Base-by-base conservation (phyloP, 2,113 vertebrate genomes). In the Oreochromis niloticus region DNA sequence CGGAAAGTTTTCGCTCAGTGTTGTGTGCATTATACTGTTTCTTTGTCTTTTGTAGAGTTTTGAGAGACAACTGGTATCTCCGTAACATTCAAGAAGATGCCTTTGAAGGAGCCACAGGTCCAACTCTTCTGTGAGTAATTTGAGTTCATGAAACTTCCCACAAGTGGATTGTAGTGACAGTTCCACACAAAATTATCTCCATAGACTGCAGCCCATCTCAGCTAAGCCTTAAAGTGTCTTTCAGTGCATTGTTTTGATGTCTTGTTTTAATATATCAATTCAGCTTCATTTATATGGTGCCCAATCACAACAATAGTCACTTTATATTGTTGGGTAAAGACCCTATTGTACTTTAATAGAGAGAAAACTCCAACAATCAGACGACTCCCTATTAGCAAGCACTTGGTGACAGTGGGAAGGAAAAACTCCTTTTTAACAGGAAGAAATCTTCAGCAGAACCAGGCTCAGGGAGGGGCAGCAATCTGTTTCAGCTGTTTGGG, bases 51-150 rank as follows among this genome's bases (percentile, higher is more conserved):
- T 93, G 87, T 90, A 98, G 98, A 88, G 97, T 97, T 90, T 94
- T 99, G 48, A 98, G 97, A 91, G 96, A 96, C 93, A 99, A 99
- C 68, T 93, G 81, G 73, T 93, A 95, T 83, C 97, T 99, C 34
- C 91, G 92, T 79, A 56, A 94, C 91, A 98, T 99, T 52, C 96
- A 98, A 80, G 94, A 97, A 0, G 95, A 97, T 8, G 98, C 98
- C 78, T 97, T 99, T 90, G 95, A 90, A 91, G 98, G 98, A 54
- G 97, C 97, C 78, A 94, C 82, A 1, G 98, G 98, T 88, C 98
- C 97, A 4, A 97, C 89, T 27, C 85, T 96, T 66, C 94, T 99
- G 98, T 99, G 94, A 98, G 98, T 97, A 27, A 80, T 50, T 32
- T 13, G 16, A 78, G 27, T 50, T 50, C 16, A 32, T 78, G 27